Percentiles rank a stretch among this genome's conserved stretches.
phyloP scores from a whole-genome alignment of 2,888 invertebrate species.

The Marasmarcha lunaedactyla region DNA sequence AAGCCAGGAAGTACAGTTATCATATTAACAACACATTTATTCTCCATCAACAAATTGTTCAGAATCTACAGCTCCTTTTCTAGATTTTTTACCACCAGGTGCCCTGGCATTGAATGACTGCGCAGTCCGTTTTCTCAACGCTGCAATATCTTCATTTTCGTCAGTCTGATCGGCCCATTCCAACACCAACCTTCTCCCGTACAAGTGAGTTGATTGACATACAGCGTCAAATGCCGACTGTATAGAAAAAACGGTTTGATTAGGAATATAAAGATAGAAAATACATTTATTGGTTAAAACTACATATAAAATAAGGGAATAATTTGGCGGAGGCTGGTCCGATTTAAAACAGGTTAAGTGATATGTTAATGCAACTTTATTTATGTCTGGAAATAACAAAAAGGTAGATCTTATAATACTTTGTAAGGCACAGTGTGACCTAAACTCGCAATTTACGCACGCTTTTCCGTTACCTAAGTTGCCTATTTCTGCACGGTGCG shows the following conservation, averaged over 20 bases:
- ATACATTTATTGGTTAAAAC: background rate
- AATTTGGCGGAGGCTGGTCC: background rate
- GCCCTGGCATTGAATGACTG: constrained; percentile 53
- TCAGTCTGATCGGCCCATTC: constrained; percentile 91
- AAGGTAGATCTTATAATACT: too few relatives aligned
- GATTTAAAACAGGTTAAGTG: background rate
- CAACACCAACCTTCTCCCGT: constrained; percentile 92
- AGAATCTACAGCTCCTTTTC: constrained; percentile 53
- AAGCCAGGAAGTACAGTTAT: too few relatives aligned
- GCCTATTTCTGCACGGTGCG: too few relatives aligned
- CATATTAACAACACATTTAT: constrained; percentile 9
- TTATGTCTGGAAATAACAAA: too few relatives aligned
- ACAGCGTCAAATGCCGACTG: constrained; percentile 92
- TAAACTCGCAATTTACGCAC: too few relatives aligned
- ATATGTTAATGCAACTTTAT: too few relatives aligned
- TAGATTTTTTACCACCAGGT: constrained; percentile 57
- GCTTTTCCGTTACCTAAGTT: too few relatives aligned
- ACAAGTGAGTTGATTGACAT: constrained; percentile 97
- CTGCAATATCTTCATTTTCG: constrained; percentile 78
- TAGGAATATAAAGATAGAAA: too few relatives aligned
- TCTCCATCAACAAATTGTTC: constrained; percentile 53
- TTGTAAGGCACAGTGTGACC: too few relatives aligned
- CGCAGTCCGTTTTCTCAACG: constrained; percentile 88
- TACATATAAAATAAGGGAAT: background rate
- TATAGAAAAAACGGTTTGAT: constrained; percentile 26